Base-by-base conservation (phyloP, 2,888 invertebrate genomes). In the Tenthredo livida region DNA sequence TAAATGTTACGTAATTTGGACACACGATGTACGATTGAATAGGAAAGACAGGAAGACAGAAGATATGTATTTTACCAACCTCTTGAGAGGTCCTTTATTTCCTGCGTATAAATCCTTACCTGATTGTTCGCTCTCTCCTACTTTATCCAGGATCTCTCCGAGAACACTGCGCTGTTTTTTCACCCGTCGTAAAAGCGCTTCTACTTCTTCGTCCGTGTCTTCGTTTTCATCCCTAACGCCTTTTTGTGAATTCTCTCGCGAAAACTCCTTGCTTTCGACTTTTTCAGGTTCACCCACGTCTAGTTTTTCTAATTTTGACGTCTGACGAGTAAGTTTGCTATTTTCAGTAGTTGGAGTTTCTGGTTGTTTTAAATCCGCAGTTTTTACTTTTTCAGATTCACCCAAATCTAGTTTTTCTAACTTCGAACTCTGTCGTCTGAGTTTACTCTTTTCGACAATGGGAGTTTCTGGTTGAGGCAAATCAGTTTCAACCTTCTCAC, bases 151-250 rank as follows among this genome's bases (percentile, higher is more conserved):
- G 89, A 96, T 96, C 93, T 96, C 96, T 88, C 96, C 96, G 90
- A 96, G 94, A 89, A 96, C 95, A 93, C 95, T 96, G 92, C 96
- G 95, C 92, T 97, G 96, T 90, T 95, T 95, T 92, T 96, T 95
- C 88, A 96, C 96, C 89, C 96, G 94, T 92, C 94, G 95, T 77
- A 96, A 93, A 85, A 96, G 94, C 86, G 95, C 95, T 92, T 96
- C 96, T 89, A 96, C 93, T 88, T 95, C 95, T 84, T 95, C 95
- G 89, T 96, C 95, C 21, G 93, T 92, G 84, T 94, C 94, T 85
- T 95, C 95, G 85, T 95, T 95, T 85, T 94, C 94, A 78, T 85
- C 83, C 12, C 86, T 85, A 40, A 88, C 86, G 17, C 90, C 90
- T 84, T 88, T 88, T 84, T 89, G 88, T n/a, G 90, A 89, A 84